These are phyloP conservation scores for Hetaerina americana DNA, from an alignment of 1,140 invertebrate genomes.

Conservation along the genomic window DNA sequence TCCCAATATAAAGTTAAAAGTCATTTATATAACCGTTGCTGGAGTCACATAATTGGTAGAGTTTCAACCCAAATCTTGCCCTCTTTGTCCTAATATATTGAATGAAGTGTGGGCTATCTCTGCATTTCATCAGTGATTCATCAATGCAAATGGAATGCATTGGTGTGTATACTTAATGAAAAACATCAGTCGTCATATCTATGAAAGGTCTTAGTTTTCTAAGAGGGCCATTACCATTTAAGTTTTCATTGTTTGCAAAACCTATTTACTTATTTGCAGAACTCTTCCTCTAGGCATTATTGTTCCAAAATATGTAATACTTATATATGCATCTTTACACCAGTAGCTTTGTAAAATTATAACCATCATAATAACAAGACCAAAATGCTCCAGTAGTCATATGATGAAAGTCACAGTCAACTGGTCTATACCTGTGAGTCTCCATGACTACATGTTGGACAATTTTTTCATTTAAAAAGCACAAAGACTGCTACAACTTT, in stretches of 20 bases:
- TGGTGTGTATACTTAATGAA: slow-evolving; percentile 4
- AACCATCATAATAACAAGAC: neutral
- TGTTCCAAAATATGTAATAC: neutral
- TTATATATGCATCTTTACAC: neutral
- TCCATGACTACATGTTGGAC: neutral
- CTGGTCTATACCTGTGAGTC: neutral
- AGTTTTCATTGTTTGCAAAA: too few relatives aligned
- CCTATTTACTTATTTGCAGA: neutral
- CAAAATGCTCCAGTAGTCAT: neutral
- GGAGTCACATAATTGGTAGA: slow-evolving; percentile 14
- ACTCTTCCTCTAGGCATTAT: neutral
- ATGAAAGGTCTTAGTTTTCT: neutral
- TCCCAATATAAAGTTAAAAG: slow-evolving; percentile 12
- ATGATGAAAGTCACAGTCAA: neutral
- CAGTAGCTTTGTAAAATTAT: neutral
- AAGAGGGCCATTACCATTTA: too few relatives aligned
- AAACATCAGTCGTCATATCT: neutral
- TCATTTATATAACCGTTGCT: slow-evolving; percentile 8
- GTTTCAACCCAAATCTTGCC: slow-evolving; percentile 12
- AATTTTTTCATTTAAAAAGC: neutral
- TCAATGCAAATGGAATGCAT: slow-evolving; percentile 10
- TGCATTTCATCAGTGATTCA: slow-evolving; percentile 12
- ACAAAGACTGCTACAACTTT: neutral
- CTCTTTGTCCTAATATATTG: slow-evolving; percentile 10
- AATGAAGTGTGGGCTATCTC: slow-evolving; percentile 10